Base-by-base conservation (phyloP, 30 jellyfish, hydroid and myxozoan species). In the Turritopsis rubra region DNA sequence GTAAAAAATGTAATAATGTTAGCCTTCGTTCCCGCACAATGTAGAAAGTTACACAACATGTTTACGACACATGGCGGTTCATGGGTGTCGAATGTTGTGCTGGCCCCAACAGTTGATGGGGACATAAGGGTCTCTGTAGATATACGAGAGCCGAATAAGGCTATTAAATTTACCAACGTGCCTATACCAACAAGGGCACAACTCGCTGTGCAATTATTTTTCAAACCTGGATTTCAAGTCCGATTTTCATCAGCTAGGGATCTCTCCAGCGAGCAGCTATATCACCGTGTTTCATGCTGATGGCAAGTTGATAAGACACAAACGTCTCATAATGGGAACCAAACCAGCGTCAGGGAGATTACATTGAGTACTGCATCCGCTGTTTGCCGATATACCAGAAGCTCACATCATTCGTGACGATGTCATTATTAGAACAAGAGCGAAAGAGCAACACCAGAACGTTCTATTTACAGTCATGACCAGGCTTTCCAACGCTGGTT, bases 201-300 rank as follows among this genome's bases (percentile, higher is more conserved):
- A 66, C 54, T 89, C 0, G 25, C 87, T 8, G 88, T 24, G 91
- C 30, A 72, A 82, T 52, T 65, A 18, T 71, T 88, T 88, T 76
- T 18, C 76, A 65, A 88, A 88, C 60, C 74, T 88, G 41, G 96
- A 88, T 70, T 83, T 88, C 16, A 88, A 88, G 87, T 75, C 96
- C 19, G 96, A 94, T 1, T 88, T 83, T 71, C 93, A 84, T 70
- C 86, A 88, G 29, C 86, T 88, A 29, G 81, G 4, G 68, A 84
- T 88, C 1, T 82, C 82, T 52, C 95, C 86, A 71, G 87, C 54
- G 29, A 52, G 85, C 28, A 74, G 82, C 22, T 83, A 88, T 53
- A 75, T 81, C 83, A 88, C 92, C 26, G 93, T 75, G 86, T 82
- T 87, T 54, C 92, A 87, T 82, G 96, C 96, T 75, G 72, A 75